These are phyloP conservation scores for Meliscaeva auricollis DNA, from an alignment of 2,888 invertebrate species.

Conservation along the genomic window DNA sequence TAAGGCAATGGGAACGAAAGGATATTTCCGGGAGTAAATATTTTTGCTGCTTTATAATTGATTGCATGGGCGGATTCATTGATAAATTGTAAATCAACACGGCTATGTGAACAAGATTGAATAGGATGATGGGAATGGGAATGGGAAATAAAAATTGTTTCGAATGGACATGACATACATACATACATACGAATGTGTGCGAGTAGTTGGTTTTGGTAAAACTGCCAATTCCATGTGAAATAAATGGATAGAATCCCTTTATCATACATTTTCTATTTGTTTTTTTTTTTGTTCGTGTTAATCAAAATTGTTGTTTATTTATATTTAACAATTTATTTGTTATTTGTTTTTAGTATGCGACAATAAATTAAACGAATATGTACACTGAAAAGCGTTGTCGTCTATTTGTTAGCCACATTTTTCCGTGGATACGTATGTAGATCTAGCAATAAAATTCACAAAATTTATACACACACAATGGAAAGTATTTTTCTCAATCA, in stretches of 20 bases:
- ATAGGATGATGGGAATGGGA: background rate
- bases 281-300: conserved; percentile 3
- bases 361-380: conserved; percentile 31
- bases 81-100: conserved; percentile 68
- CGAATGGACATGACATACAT: background rate
- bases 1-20: conserved; percentile 25
- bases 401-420: conserved; percentile 4
- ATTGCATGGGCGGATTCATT: conserved; percentile 65
- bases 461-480: conserved; percentile 9
- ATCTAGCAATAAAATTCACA: background rate
- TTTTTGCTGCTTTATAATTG: conserved; percentile 70
- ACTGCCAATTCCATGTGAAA: conserved; percentile 27
- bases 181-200: too few species aligned
- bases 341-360: conserved; percentile 22
- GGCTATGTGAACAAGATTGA: background rate
- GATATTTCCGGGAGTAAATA: conserved; percentile 68
- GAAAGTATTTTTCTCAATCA: background rate
- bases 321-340: conserved; percentile 31
- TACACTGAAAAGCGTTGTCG: conserved; percentile 14
- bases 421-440: background rate
- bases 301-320: conserved; percentile 45
- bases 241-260: conserved; percentile 38
- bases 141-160: background rate
- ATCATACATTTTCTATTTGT: conserved; percentile 11
- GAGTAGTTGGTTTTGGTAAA: conserved; percentile 7